Evolutionary conservation across 2,888 invertebrate species (phyloP), one percentile per base, ranked within the genome.

Genomic region (Epinotia demarniana): DNA sequence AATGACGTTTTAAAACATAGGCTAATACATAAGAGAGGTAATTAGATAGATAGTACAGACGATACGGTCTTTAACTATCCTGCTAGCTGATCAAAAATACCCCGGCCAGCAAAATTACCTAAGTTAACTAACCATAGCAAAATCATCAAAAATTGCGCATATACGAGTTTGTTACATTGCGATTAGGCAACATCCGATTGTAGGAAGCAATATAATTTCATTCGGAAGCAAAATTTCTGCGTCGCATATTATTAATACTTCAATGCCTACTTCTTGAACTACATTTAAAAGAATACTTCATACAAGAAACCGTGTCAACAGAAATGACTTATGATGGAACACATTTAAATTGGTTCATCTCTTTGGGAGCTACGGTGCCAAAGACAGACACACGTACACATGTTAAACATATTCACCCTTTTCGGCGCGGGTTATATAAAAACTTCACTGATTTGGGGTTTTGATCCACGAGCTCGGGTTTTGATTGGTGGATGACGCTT

Each of bases 131-230:
- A 53, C n/a, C 53, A n/a, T 53, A 53, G 53, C n/a, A n/a, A 53
- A 53, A n/a, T 8, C 53, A 53, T n/a, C n/a, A 5, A 53, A 53
- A n/a, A n/a, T n/a, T 53, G 53, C 53, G 5, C 8, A 53, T 46
- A 13, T 46, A 3, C 4, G 6, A 1, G 16, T 53, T 1, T 5
- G 5, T 5, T n/a, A n/a, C 53, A 46, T 49, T n/a, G n/a, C 53
- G 53, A n/a, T n/a, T 53, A n/a, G n/a, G 53, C 53, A 53, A 53
- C 53, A 53, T 53, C 53, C 53, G 53, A 53, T 53, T 53, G n/a
- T 53, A n/a, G n/a, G 6, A 8, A 53, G n/a, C 53, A 53, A 8
- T 53, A 13, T n/a, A 53, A 3, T 2, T 53, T 4, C 8, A 53
- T n/a, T 53, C 53, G n/a, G 53, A 5, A 53, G n/a, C 53, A 53